These are phyloP conservation scores for Drosophila orosa DNA, from an alignment of 1,140 invertebrate species.

Conservation along the genomic window DNA sequence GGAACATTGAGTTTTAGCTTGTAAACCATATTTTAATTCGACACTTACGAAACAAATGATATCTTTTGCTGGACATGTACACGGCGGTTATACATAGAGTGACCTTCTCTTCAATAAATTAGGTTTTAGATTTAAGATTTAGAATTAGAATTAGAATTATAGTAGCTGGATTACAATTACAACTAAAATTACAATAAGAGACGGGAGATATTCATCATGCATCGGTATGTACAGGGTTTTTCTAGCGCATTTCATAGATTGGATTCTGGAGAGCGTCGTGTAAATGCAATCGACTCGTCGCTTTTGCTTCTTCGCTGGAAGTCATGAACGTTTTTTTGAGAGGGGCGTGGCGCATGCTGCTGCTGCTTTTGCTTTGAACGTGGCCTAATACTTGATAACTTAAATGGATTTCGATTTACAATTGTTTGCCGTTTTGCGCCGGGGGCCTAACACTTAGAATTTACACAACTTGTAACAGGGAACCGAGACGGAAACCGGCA, in stretches of 20 bases:
- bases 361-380: conserved; percentile 44
- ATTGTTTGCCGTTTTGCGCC: conserved; percentile 50
- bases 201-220: conserved; percentile 51
- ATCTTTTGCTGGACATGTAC: conserved; percentile 50
- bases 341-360: conserved; percentile 25
- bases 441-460: conserved; percentile 75
- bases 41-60: conserved; percentile 73
- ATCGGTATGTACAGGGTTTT: conserved; percentile 59
- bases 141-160: conserved; percentile 49
- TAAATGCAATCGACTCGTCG: conserved; percentile 55
- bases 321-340: conserved; percentile 38
- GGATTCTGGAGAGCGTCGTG: conserved; percentile 44
- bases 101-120: conserved; percentile 64
- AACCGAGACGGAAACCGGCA: conserved; percentile 22
- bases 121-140: no score
- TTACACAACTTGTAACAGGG: conserved; percentile 68
- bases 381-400: conserved; percentile 78
- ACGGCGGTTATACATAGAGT: conserved; percentile 29
- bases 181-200: conserved; percentile 71
- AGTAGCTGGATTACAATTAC: conserved; percentile 44
- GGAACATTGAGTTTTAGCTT: conserved; percentile 65
- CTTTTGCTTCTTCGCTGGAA: conserved; percentile 45
- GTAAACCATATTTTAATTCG: conserved; percentile 73
- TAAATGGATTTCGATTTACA: conserved; percentile 72
- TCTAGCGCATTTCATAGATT: conserved; percentile 37